A percentile compares a stretch with the other conserved stretches of the same genome.
phyloP scores from a whole-genome alignment of 2,888 invertebrate genomes.

The Caenorhabditis virilis region DNA sequence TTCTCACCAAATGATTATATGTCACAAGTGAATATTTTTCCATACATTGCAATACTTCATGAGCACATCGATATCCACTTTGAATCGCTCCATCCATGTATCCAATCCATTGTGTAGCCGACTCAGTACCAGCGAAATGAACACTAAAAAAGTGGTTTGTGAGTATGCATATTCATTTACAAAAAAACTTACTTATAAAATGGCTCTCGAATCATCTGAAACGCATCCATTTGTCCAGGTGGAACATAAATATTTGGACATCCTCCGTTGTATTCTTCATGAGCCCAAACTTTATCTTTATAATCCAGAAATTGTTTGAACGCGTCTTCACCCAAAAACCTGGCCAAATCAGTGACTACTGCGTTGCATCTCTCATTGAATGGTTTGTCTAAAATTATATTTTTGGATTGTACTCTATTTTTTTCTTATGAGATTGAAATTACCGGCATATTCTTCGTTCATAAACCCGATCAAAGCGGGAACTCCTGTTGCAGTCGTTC shows the following conservation, averaged over 20 bases:
- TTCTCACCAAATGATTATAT: conserved; percentile 32
- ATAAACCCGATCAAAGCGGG: conserved; percentile 70
- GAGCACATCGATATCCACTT: conserved; percentile 31
- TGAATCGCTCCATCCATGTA: conserved; percentile 70
- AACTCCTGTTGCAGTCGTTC: conserved; percentile 54
- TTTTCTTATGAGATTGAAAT: background rate
- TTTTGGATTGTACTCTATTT: too few relatives aligned
- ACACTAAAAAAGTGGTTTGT: conserved; percentile 50
- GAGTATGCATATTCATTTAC: too few relatives aligned
- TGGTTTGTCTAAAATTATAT: conserved; percentile 36
- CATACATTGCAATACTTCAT: conserved; percentile 34
- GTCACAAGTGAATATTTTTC: conserved; percentile 23
- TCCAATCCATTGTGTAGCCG: conserved; percentile 69
- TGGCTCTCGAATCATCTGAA: conserved; percentile 43
- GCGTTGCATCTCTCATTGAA: conserved; percentile 68
- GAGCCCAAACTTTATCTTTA: conserved; percentile 70
- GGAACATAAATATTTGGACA: conserved; percentile 70
- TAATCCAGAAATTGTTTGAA: conserved; percentile 43
- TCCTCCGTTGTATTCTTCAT: conserved; percentile 71
- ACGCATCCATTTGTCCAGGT: conserved; percentile 64
- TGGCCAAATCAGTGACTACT: conserved; percentile 63
- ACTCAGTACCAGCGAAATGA: conserved; percentile 70
- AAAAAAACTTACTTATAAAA: conserved; percentile 33
- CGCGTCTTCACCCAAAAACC: conserved; percentile 50
- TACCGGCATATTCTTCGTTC: conserved; percentile 41